phyloP scores from a whole-genome alignment of 2,113 vertebrate genomes.

The Microtus pennsylvanicus region DNA sequence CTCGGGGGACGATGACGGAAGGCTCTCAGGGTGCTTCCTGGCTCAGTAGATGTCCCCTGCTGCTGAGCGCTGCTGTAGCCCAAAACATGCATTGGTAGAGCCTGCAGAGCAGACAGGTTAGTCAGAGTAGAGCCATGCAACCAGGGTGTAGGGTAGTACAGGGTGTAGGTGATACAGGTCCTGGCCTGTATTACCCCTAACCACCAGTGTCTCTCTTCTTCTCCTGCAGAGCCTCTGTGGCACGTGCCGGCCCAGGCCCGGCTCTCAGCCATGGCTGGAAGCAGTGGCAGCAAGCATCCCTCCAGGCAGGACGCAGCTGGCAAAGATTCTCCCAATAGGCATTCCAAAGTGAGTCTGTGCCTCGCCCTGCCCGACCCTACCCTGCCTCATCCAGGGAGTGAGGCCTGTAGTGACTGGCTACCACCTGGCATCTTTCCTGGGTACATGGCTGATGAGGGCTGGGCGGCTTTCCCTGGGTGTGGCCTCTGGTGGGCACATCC shows the following conservation, averaged over 20 bases:
- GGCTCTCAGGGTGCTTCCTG: neutral
- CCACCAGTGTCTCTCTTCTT: conserved; percentile 32
- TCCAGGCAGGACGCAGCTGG: conserved; percentile 90
- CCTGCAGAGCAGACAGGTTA: neutral
- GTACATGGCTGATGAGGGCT: neutral
- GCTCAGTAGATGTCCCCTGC: neutral
- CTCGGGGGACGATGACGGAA: neutral
- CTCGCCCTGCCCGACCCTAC: neutral
- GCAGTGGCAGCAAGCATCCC: conserved; percentile 86
- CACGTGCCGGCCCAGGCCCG: conserved; percentile 90
- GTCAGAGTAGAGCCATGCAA: neutral
- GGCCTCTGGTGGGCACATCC: neutral
- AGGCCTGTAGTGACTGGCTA: neutral
- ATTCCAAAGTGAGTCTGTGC: conserved; percentile 89
- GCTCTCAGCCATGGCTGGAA: conserved; percentile 80
- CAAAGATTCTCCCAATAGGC: conserved; percentile 94
- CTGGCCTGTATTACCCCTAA: conserved; percentile 50
- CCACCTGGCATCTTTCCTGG: neutral
- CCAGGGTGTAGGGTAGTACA: neutral
- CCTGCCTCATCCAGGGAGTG: neutral
- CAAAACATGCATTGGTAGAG: neutral
- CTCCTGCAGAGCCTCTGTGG: conserved; percentile 92
- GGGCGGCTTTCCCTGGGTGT: too few relatives aligned
- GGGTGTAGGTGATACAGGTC: neutral
- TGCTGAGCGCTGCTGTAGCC: neutral